Conservation (phyloP, 2,113 vertebrate species). For the Sigmodon hispidus region DNA sequence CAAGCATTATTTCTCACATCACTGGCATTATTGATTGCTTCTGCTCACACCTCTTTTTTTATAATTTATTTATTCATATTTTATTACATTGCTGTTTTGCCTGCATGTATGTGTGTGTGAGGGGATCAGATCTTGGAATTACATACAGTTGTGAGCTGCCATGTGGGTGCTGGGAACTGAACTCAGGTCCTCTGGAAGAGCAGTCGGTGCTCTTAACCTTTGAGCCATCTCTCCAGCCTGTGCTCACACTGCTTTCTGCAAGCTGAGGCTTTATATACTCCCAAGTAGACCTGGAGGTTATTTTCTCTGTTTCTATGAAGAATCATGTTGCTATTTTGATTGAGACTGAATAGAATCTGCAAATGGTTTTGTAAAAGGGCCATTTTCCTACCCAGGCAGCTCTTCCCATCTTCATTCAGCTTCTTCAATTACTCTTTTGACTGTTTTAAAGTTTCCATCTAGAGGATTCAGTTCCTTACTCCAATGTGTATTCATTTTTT, state of each 20-base stretch:
- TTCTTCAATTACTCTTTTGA: not conserved
- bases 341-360: not conserved
- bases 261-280: not conserved
- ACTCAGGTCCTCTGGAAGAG: too few species aligned
- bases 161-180: too few species aligned
- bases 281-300: not conserved
- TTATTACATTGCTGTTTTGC: too few species aligned
- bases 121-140: too few species aligned
- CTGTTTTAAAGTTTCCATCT: not conserved
- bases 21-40: too few species aligned
- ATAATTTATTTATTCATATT: too few species aligned
- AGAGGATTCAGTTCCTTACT: not conserved
- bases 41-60: not conserved
- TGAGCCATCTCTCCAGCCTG: too few species aligned
- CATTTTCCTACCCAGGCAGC: not conserved
- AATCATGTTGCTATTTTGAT: not conserved
- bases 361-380: not conserved
- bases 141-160: too few species aligned
- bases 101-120: too few species aligned
- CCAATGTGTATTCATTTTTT: not conserved
- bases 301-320: not conserved
- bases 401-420: too few species aligned
- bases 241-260: not conserved
- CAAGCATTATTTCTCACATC: not conserved
- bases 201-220: too few species aligned